Conservation (phyloP, 2,113 vertebrate species). For the Gobiocypris rarus region DNA sequence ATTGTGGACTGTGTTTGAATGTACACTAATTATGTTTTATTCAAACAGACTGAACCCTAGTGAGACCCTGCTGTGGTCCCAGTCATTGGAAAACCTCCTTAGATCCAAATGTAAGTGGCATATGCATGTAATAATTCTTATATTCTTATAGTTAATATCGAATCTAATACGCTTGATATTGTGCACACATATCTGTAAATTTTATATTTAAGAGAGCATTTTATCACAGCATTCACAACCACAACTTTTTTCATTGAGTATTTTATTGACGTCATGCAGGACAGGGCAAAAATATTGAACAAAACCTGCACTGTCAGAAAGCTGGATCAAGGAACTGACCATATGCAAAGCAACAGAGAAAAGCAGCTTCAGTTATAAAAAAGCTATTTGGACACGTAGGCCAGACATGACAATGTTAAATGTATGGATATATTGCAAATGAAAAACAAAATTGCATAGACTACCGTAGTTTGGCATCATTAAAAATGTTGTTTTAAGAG, state of each 20-base stretch:
- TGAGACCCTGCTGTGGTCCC: constrained; percentile 76
- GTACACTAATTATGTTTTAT: background rate
- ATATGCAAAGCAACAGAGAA: background rate
- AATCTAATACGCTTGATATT: background rate
- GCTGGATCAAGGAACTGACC: background rate
- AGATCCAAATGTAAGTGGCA: constrained; percentile 75
- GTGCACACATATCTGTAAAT: background rate
- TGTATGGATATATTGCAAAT: background rate
- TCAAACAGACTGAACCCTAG: constrained; percentile 69
- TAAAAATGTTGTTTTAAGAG: no score
- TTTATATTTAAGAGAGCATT: background rate
- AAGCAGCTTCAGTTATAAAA: background rate
- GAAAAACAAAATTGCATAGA: no score
- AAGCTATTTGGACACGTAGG: background rate
- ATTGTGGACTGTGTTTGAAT: background rate
- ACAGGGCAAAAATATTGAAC: background rate
- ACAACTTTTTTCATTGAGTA: background rate
- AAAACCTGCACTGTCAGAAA: background rate
- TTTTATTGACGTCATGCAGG: background rate
- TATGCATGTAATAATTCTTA: no score
- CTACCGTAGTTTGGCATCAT: background rate
- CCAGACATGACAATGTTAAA: background rate
- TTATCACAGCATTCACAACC: background rate
- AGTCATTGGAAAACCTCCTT: constrained; percentile 76
- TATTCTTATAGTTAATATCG: background rate